phyloP scores from a whole-genome alignment of 2,888 invertebrate species.

The Microchrysa polita region DNA sequence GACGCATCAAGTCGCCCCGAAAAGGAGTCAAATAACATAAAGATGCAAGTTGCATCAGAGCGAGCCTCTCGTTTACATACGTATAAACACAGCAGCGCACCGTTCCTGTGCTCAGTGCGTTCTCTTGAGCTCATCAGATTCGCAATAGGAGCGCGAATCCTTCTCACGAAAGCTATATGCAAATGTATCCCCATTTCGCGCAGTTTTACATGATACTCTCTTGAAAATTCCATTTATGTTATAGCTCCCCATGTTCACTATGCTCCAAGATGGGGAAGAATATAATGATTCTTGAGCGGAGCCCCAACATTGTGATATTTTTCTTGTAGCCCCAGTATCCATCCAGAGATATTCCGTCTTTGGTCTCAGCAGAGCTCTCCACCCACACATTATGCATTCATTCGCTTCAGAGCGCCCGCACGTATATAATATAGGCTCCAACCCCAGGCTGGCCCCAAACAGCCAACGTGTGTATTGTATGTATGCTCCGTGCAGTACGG shows the following conservation, averaged over 20 bases:
- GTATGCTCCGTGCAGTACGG: slow-evolving; percentile 11
- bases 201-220: slow-evolving; percentile 17
- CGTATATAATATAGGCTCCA: neutral
- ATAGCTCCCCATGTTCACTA: no score
- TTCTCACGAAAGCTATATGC: slow-evolving; percentile 22
- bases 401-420: neutral
- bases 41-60: slow-evolving; percentile 4
- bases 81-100: neutral
- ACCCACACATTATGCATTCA: slow-evolving; percentile 33
- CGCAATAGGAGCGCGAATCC: neutral
- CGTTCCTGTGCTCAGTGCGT: neutral
- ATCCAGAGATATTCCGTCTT: neutral
- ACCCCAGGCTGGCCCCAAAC: neutral
- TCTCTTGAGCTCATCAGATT: neutral
- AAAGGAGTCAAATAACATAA: slow-evolving; percentile 33
- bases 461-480: slow-evolving; percentile 11
- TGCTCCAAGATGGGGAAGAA: neutral
- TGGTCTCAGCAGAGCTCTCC: slow-evolving; percentile 32
- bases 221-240: no score
- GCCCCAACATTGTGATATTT: slow-evolving; percentile 22
- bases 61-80: slow-evolving; percentile 2
- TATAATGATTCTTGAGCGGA: slow-evolving; percentile 14
- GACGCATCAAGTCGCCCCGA: slow-evolving; percentile 32
- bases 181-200: slow-evolving; percentile 25
- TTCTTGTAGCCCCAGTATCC: neutral